Percentiles rank a stretch among this genome's conserved stretches.
Evolutionary conservation across 2,797 vertebrate species (phyloP).

Genomic region (Squalus acanthias): DNA sequence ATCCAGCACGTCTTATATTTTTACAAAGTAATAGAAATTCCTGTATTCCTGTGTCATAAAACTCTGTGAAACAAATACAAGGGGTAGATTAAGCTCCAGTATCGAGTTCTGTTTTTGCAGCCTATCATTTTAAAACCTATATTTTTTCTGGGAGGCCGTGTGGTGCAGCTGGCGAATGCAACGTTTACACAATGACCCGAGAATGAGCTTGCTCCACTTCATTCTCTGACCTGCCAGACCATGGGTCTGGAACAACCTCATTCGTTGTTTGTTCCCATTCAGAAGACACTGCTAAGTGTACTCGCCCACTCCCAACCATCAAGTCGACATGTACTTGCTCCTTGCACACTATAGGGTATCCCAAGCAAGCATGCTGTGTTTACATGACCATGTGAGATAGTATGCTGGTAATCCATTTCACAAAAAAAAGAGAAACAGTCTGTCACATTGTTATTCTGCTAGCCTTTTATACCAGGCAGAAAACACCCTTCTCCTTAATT

Average conservation of each 20-base stretch:
- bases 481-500: neutral
- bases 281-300: neutral
- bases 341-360: neutral
- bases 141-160: slow-evolving; percentile 14
- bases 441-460: neutral
- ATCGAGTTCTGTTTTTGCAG: slow-evolving; percentile 23
- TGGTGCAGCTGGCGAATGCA: neutral
- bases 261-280: neutral
- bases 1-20: neutral
- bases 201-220: slow-evolving; percentile 7
- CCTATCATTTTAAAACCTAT: slow-evolving; percentile 18
- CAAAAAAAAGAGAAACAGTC: neutral
- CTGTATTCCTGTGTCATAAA: slow-evolving; percentile 25
- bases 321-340: neutral
- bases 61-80: slow-evolving; percentile 10
- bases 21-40: neutral
- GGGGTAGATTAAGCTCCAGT: neutral
- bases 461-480: neutral
- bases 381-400: neutral
- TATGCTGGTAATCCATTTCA: neutral
- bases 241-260: too few relatives aligned
- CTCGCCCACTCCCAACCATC: neutral
- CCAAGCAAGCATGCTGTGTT: neutral
- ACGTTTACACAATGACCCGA: neutral
- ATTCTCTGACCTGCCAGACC: neutral